Percentiles rank a stretch among this genome's conserved stretches.
These are phyloP conservation scores for Cherax quadricarinatus DNA, from an alignment of 1,140 invertebrate species.

Conservation along the genomic window DNA sequence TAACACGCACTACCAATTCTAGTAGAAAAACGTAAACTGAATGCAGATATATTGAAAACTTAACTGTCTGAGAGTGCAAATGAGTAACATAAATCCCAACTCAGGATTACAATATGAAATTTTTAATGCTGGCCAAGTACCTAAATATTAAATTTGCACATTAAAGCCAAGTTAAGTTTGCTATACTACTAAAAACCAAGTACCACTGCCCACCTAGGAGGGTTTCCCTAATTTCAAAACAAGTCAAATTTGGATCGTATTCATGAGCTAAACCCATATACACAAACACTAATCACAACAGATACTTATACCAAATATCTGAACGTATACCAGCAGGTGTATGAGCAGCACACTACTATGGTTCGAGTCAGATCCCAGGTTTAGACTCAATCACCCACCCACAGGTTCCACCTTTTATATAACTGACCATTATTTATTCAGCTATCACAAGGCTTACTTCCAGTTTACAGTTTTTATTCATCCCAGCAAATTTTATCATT, in stretches of 20 bases:
- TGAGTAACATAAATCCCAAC: background rate
- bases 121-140: background rate
- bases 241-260: background rate
- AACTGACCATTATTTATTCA: background rate
- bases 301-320: background rate
- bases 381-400: background rate
- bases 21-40: background rate
- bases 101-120: background rate
- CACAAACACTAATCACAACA: conserved; percentile 6
- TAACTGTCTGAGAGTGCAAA: conserved; percentile 14
- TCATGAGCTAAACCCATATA: background rate
- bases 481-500: background rate
- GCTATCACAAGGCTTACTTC: background rate
- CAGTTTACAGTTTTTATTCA: background rate
- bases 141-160: background rate
- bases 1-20: background rate
- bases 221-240: background rate
- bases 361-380: background rate
- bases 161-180: conserved; percentile 1
- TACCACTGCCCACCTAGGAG: conserved; percentile 29
- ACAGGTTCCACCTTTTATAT: background rate
- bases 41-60: background rate
- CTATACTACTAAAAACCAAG: background rate
- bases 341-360: background rate
- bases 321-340: conserved; percentile 1